These are phyloP conservation scores for Microctonus aethiopoides DNA, from an alignment of 2,888 invertebrate species.

Conservation along the genomic window DNA sequence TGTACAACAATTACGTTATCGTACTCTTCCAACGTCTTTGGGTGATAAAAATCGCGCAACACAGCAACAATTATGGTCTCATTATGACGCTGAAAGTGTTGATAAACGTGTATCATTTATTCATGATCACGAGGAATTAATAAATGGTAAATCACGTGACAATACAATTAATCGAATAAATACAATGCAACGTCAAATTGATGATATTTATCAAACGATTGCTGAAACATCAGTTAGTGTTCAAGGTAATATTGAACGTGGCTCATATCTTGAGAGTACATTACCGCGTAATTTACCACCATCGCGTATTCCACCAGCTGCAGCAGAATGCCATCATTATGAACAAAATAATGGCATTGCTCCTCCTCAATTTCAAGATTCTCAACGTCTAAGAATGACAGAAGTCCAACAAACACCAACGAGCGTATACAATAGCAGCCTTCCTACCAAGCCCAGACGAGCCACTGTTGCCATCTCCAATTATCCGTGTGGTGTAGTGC, in stretches of 20 bases:
- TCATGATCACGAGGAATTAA: slow-evolving; percentile 39
- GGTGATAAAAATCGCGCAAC: slow-evolving; percentile 48
- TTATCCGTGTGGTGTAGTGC: slow-evolving; percentile 52
- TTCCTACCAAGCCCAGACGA: slow-evolving; percentile 44
- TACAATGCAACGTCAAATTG: slow-evolving; percentile 60
- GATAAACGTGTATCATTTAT: neutral
- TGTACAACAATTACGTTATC: slow-evolving; percentile 83
- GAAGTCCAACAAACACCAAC: slow-evolving; percentile 14
- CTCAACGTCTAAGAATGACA: slow-evolving; percentile 46
- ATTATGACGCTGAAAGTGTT: slow-evolving; percentile 37
- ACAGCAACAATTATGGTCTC: slow-evolving; percentile 45
- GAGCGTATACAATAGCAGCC: slow-evolving; percentile 46
- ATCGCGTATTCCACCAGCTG: slow-evolving; percentile 39
- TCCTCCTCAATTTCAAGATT: slow-evolving; percentile 53
- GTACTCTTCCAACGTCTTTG: slow-evolving; percentile 60
- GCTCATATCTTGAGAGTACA: slow-evolving; percentile 55
- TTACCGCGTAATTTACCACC: slow-evolving; percentile 47
- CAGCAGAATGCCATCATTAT: slow-evolving; percentile 24
- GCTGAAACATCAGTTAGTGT: slow-evolving; percentile 56
- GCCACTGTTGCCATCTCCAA: slow-evolving; percentile 43
- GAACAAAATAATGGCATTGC: slow-evolving; percentile 52
- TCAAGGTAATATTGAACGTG: slow-evolving; percentile 50
- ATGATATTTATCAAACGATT: slow-evolving; percentile 64
- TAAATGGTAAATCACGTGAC: slow-evolving; percentile 34
- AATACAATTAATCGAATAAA: slow-evolving; percentile 62